Base-by-base conservation (phyloP, 2,888 invertebrate genomes). In the Ormyrus rosae region DNA sequence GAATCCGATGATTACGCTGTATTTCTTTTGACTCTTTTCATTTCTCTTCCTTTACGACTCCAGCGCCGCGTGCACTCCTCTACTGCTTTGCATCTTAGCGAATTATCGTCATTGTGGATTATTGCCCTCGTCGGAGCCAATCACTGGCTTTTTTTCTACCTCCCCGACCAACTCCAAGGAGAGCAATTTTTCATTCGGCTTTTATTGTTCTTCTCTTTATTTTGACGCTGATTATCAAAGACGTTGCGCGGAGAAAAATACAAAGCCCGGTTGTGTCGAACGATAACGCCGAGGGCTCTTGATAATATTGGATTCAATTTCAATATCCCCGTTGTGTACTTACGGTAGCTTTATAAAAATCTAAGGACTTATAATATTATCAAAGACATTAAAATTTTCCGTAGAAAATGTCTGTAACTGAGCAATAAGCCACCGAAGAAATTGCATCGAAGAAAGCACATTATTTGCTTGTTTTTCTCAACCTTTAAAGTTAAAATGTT, bases 101-200 rank as follows among this genome's bases (percentile, higher is more conserved):
- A 79, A 69, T 74, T 63, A 74, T 70, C 53, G 50, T 51, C 70
- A 69, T 68, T 68, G 67, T 51, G 50, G 34, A 74, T 69, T 80
- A 74, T 70, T 70, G 64, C 64, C 9, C 56, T 55, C 53, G 45
- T 60, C 50, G 51, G 46, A 79, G 69, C 74, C 70, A 74, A 79
- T 78, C 68, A 55, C n/a, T 34, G 50, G 55, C 9, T 70, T 70
- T 71, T 71, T 45, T 51, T 48, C 34, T 9, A 34, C 34, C 34
- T 34, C 34, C 4, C 34, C 34, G 2, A 34, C 34, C 34, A 3
- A 34, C 34, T 34, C 34, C 34, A 34, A 34, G n/a, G 10, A 11
- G 63, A 63, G 45, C 53, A 19, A 11, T 34, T 34, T 34, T 34
- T 34, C 34, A 34, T 34, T 34, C 48, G n/a, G 13, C 34, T 67